These are phyloP conservation scores for Dicycla oo DNA, from an alignment of 2,888 invertebrate species.

Conservation along the genomic window DNA sequence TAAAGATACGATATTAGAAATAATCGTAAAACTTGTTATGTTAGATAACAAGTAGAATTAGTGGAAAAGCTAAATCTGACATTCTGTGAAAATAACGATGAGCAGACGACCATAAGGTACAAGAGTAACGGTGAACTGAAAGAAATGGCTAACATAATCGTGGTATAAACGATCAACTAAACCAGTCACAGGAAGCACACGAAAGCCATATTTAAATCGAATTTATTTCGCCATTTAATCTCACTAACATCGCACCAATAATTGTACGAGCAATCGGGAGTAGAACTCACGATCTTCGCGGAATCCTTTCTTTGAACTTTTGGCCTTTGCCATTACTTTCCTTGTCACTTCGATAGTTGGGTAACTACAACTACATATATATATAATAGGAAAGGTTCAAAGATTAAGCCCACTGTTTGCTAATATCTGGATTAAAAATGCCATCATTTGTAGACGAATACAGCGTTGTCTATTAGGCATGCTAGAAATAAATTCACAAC, in stretches of 20 bases:
- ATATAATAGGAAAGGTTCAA: constrained; percentile 3
- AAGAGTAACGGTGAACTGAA: constrained; percentile 30
- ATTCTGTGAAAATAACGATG: constrained; percentile 24
- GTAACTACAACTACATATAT: neutral
- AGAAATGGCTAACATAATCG: constrained; percentile 40
- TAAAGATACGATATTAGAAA: constrained; percentile 7
- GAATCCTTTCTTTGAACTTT: constrained; percentile 57
- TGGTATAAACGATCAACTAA: constrained; percentile 42
- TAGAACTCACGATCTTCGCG: constrained; percentile 54
- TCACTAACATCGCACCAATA: constrained; percentile 52
- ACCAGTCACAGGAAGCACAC: constrained; percentile 52
- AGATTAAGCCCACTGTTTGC: constrained; percentile 14
- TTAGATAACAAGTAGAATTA: constrained; percentile 20
- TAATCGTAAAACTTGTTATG: constrained; percentile 8
- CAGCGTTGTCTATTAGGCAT: neutral
- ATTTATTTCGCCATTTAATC: constrained; percentile 60
- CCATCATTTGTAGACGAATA: neutral
- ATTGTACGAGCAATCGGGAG: constrained; percentile 58
- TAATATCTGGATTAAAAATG: constrained; percentile 1
- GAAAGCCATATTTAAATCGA: constrained; percentile 55
- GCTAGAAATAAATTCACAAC: neutral
- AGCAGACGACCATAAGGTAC: constrained; percentile 10
- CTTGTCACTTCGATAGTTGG: constrained; percentile 21
- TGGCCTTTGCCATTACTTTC: constrained; percentile 57
- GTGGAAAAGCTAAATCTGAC: constrained; percentile 16